Conservation (phyloP, 2,797 vertebrate genomes). For the Oreortyx pictus region DNA sequence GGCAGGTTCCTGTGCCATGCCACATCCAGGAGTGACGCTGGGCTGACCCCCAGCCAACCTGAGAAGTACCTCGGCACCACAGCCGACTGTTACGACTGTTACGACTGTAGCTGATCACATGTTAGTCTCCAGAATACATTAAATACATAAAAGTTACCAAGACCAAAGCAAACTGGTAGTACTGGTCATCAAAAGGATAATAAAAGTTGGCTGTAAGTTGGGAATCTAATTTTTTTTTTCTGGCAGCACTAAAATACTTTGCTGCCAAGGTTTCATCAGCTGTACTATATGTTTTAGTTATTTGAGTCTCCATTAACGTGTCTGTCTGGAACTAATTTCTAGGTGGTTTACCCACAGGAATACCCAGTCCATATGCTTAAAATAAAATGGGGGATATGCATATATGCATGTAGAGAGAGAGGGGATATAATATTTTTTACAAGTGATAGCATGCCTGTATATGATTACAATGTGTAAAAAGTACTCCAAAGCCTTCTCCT, state of each 20-base stretch:
- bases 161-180: neutral
- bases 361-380: constrained; percentile 62
- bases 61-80: neutral
- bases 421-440: neutral
- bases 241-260: constrained; percentile 40
- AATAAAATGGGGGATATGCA: constrained; percentile 31
- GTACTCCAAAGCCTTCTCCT: neutral
- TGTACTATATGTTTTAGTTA: constrained; percentile 38
- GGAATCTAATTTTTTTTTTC: constrained; percentile 29
- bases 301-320: constrained; percentile 38
- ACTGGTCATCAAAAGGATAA: neutral
- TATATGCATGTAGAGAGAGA: neutral
- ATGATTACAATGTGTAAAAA: constrained; percentile 34
- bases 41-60: neutral
- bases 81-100: neutral
- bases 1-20: neutral
- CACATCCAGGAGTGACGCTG: fast-evolving
- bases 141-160: neutral
- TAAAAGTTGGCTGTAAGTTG: neutral
- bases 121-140: neutral
- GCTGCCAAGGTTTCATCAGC: constrained; percentile 59
- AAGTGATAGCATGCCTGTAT: constrained; percentile 5
- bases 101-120: neutral
- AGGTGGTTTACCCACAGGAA: constrained; percentile 68
- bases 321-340: constrained; percentile 71